phyloP scores from a whole-genome alignment of 2,888 invertebrate genomes.

The Azorinus chamasolen region DNA sequence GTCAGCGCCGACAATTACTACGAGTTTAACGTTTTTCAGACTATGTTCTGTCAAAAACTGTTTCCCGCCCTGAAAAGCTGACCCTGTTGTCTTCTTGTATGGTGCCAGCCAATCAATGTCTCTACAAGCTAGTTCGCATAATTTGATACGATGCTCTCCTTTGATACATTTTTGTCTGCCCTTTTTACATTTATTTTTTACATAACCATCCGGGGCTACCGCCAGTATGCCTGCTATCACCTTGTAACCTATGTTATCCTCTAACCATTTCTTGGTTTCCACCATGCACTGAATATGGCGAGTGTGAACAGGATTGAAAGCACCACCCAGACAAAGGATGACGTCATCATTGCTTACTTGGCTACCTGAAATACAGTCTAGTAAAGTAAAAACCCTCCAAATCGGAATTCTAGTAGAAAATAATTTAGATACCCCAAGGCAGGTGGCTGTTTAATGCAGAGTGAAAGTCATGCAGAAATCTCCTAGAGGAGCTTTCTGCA shows the following conservation, averaged over 20 bases:
- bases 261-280: constrained; percentile 49
- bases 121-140: constrained; percentile 54
- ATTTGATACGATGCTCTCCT: constrained; percentile 52
- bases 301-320: constrained; percentile 64
- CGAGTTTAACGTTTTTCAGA: constrained; percentile 17
- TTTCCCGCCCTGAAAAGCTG: constrained; percentile 50
- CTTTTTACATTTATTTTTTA: constrained; percentile 43
- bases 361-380: no score
- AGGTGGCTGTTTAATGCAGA: no score
- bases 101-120: constrained; percentile 45
- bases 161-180: constrained; percentile 44
- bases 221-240: constrained; percentile 54
- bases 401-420: no score
- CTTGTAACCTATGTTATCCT: constrained; percentile 51
- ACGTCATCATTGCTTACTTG: background rate
- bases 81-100: constrained; percentile 45
- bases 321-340: constrained; percentile 54
- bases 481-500: no score
- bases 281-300: constrained; percentile 53
- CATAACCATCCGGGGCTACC: constrained; percentile 62
- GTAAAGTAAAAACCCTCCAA: no score
- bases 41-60: constrained; percentile 26
- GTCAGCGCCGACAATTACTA: constrained; percentile 60
- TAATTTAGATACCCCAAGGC: no score
- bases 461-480: no score